phyloP scores from a whole-genome alignment of 1,140 invertebrate species.

The Luehdorfia chinensis region DNA sequence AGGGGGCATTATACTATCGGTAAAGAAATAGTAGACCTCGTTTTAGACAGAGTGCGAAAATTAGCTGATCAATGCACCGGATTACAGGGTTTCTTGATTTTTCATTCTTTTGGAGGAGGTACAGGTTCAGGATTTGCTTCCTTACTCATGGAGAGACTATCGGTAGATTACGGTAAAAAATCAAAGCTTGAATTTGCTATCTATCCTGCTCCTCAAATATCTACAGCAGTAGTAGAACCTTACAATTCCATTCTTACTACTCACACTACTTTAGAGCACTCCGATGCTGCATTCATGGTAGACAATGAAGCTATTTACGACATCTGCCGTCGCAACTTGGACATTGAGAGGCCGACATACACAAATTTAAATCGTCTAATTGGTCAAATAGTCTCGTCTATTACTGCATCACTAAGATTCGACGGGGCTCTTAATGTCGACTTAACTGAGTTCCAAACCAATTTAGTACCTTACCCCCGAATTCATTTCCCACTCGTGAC shows the following conservation, averaged over 20 bases:
- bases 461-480: conserved; percentile 89
- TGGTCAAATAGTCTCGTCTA: conserved; percentile 91
- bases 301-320: conserved; percentile 90
- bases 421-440: conserved; percentile 84
- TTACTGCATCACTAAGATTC: conserved; percentile 81
- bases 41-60: conserved; percentile 87
- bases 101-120: conserved; percentile 93
- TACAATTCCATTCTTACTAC: conserved; percentile 92
- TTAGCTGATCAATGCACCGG: conserved; percentile 92
- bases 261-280: conserved; percentile 90
- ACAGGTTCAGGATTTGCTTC: conserved; percentile 94
- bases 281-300: conserved; percentile 93
- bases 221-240: conserved; percentile 93
- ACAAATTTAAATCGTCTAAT: conserved; percentile 88
- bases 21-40: conserved; percentile 90
- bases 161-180: conserved; percentile 93
- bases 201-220: conserved; percentile 93
- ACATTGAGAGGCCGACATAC: conserved; percentile 91
- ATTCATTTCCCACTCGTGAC: conserved; percentile 91
- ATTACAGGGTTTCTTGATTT: conserved; percentile 92
- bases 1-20: conserved; percentile 93
- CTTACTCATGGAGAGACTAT: conserved; percentile 92
- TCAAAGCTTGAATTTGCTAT: conserved; percentile 93
- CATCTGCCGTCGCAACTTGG: conserved; percentile 91
- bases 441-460: conserved; percentile 93